These are phyloP conservation scores for Homarus americanus DNA, from an alignment of 1,140 invertebrate species.

Conservation along the genomic window DNA sequence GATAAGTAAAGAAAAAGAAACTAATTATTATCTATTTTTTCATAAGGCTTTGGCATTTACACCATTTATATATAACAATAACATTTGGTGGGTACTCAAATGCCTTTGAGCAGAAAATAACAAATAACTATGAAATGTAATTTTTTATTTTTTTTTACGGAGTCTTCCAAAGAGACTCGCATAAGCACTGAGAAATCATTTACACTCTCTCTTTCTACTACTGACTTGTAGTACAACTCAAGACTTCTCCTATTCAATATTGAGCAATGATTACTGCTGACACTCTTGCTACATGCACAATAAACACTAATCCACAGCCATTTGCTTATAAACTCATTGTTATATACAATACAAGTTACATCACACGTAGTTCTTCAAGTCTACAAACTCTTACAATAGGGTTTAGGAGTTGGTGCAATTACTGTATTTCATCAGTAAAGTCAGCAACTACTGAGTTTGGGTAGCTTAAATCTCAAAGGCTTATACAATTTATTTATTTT, in stretches of 20 bases:
- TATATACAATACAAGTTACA: background rate
- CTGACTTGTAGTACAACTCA: background rate
- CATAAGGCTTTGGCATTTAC: conserved; percentile 30
- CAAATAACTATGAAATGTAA: conserved; percentile 8
- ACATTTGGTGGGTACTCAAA: background rate
- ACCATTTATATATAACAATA: conserved; percentile 1
- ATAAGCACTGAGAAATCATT: conserved; percentile 11
- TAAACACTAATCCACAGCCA: conserved; percentile 31
- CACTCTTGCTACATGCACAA: background rate
- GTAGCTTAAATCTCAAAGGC: too few species aligned
- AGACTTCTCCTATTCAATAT: background rate
- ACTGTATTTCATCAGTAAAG: too few species aligned
- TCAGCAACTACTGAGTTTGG: too few species aligned
- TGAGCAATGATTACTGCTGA: background rate
- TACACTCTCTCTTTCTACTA: background rate
- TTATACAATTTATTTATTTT: too few species aligned
- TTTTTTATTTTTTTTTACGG: background rate
- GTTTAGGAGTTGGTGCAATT: too few species aligned
- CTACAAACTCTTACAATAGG: too few species aligned
- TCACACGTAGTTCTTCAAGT: background rate
- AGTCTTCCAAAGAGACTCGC: background rate
- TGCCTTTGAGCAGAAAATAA: conserved; percentile 36
- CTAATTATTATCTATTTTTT: conserved; percentile 12
- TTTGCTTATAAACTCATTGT: background rate
- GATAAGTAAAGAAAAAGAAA: background rate